A percentile compares a stretch with the other conserved stretches of the same genome.
Conservation (phyloP, 1,140 invertebrate genomes). For the Elymnias hypermnestra region DNA sequence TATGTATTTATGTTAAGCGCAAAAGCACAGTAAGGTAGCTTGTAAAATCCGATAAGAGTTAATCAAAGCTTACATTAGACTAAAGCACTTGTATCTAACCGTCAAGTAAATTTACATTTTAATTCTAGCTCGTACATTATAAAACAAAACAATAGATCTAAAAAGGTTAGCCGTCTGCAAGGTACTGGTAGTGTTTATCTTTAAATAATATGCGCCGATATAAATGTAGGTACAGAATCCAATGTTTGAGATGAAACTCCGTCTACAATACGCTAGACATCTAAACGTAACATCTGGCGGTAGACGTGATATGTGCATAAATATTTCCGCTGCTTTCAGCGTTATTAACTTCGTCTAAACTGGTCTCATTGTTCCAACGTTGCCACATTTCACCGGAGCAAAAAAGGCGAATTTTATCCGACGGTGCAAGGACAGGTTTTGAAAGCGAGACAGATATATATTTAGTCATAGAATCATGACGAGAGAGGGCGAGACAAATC, state of each 20-base stretch:
- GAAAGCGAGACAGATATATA: slow-evolving; percentile 38
- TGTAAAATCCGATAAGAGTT: too few relatives aligned
- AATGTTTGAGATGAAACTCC: background rate
- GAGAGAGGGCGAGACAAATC: slow-evolving; percentile 60
- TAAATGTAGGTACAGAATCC: background rate
- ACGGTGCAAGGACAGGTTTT: slow-evolving; percentile 49
- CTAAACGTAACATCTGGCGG: background rate
- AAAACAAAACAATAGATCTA: too few relatives aligned
- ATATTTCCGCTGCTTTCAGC: slow-evolving; percentile 26
- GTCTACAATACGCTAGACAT: background rate
- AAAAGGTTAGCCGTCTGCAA: too few relatives aligned
- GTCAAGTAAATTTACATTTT: too few relatives aligned
- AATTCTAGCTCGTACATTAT: too few relatives aligned
- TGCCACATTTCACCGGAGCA: slow-evolving; percentile 37
- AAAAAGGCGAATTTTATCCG: slow-evolving; percentile 59
- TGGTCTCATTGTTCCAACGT: slow-evolving; percentile 30
- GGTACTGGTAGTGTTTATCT: too few relatives aligned
- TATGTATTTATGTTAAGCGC: too few relatives aligned
- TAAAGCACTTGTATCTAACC: too few relatives aligned
- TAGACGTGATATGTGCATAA: slow-evolving; percentile 21
- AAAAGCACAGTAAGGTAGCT: too few relatives aligned
- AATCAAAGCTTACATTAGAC: too few relatives aligned
- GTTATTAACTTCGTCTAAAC: slow-evolving; percentile 32
- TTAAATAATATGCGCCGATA: too few relatives aligned
- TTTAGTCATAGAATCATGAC: slow-evolving; percentile 37